Evolutionary conservation across 2,113 vertebrate species (phyloP), one percentile per base, ranked within the genome.

Genomic region (Muntiacus muntjak): DNA sequence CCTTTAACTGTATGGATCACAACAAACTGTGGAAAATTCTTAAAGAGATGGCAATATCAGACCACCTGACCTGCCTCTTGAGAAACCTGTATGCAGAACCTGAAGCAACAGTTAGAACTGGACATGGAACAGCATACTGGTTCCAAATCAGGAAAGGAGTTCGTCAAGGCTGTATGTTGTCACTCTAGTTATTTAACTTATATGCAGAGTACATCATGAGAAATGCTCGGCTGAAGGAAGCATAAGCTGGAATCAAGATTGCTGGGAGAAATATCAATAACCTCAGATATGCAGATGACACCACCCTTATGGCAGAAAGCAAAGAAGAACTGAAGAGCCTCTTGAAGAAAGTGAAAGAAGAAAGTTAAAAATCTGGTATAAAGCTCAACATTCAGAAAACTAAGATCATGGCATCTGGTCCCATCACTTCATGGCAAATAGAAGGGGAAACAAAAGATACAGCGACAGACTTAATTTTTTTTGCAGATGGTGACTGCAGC

Each of bases 41-140:
- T 4, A 3, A 33, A 33, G 30, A 33, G 15, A 64, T 64, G 30
- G 62, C 3, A 17, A 64, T 64, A 17, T 3, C 62, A 64, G 1
- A 64, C 62, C 30, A 64, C 62, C 30, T 64, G 15, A 64, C 30
- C 30, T 64, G 30, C 30, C 14, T 64, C 15, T 3, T 64, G 62
- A n/a, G 15, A n/a, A 64, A n/a, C 4, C 62, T 64, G 30, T 64
- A n/a, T n/a, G 15, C 30, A 64, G 7, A 1, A 17, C 30, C 8
- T 3, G 15, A n/a, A 17, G 62, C 62, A 64, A n/a, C 15, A n/a
- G 62, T 64, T 64, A 64, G 30, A 64, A 64, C 62, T n/a, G 62
- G 62, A n/a, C 30, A 64, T 64, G 62, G 7, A 64, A 33, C 3
- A 64, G 0, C 1, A n/a, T 0, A 8, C 1, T 64, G 30, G 3